Evolutionary conservation across 1,140 invertebrate species (phyloP), one percentile per base, ranked within the genome.

Genomic region (Aleiodes sp.): DNA sequence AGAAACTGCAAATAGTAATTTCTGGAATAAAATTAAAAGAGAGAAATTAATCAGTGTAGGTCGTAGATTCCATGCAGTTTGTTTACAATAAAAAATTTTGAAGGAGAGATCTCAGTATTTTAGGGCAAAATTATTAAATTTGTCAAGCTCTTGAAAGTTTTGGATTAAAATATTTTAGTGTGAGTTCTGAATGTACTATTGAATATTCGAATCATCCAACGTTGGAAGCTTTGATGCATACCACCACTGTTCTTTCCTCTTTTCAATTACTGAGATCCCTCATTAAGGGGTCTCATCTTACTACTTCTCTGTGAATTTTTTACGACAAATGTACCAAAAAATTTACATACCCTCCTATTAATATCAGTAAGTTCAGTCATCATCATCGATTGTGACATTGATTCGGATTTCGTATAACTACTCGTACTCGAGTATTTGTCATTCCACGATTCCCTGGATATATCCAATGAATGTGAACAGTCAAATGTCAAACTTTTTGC

Each of bases 1-100:
- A 1, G 90, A 88, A 37, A 92, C 89, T 0, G 91, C 91, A 91
- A 90, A 92, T 10, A 91, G 78, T 59, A 92, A 82, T 87, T 93
- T 93, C 91, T 92, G 74, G 57, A 83, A 87, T 70, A 68, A 61
- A 71, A 60, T 69, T 41, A 37, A 39, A 4, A 52, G 9, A 37
- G 29, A 3, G 69, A n/a, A 31, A 31, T 52, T 14, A 8, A 10
- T 43, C 16, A n/a, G n/a, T n/a, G n/a, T n/a, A n/a, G n/a, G n/a
- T n/a, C n/a, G n/a, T n/a, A n/a, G n/a, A n/a, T n/a, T n/a, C n/a
- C n/a, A n/a, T n/a, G n/a, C n/a, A n/a, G n/a, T n/a, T n/a, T n/a
- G n/a, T n/a, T n/a, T n/a, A n/a, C n/a, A n/a, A n/a, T 35, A 35
- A 35, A 35, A 35, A 35, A 35, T 35, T 35, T 10, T 35, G 31